Evolutionary conservation across 1,140 invertebrate genomes (phyloP), one percentile per base, ranked within the genome.

Genomic region (Musca domestica): DNA sequence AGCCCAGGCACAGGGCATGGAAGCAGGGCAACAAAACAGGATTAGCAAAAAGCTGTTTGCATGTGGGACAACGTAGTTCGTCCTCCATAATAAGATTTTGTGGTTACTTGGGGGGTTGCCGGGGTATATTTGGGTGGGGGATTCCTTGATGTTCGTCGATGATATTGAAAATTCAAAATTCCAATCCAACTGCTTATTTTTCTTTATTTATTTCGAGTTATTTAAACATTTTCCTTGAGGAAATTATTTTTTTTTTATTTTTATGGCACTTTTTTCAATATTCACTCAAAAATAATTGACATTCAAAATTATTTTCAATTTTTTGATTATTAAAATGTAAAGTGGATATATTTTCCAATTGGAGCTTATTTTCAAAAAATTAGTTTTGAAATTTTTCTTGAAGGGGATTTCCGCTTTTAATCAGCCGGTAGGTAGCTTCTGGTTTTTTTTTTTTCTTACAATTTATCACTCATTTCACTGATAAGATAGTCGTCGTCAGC

Each of bases 11-110:
- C 66, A 98, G 83, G 17, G 94, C 91, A 84, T 98, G 96, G 76
- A 93, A 95, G 81, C 96, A 98, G 41, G 95, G 95, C 76, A 98
- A 83, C 49, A 98, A 83, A 41, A 98, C 93, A 49, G 96, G 95
- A 81, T 98, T 95, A 72, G 88, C 90, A 80, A 91, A 97, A 54
- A 97, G 87, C 83, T 96, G 92, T 82, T 95, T 95, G 85, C 96
- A 98, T 71, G 90, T 88, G 72, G 92, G 91, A 86, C 96, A 98
- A 75, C 94, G 91, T 63, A 98, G 83, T 84, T 98, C 95, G 83
- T 98, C 95, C 87, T 98, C 95, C 95, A 98, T 95, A 27, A 15
- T 71, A 69, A 64, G 23, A 46, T 48, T 47, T 51, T 17, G 14
- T 22, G 25, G 25, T 46, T 46, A 10, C 20, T 22, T 3, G 19